Evolutionary conservation across 92 coral and sea anemone genomes (phyloP), one percentile per base, ranked within the genome.

Genomic region (Epizoanthus fatuus): DNA sequence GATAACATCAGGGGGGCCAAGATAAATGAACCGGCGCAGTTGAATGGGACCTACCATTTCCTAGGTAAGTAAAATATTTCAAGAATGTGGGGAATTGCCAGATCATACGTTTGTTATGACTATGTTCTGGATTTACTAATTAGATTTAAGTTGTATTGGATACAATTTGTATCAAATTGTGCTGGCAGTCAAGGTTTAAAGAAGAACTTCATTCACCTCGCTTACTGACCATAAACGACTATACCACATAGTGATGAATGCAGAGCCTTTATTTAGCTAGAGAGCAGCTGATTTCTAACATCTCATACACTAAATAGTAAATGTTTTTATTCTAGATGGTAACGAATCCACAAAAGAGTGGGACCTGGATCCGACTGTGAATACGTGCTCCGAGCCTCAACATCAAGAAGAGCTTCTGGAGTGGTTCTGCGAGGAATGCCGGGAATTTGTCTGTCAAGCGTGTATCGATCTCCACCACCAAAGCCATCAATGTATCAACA

Each of bases 341-440:
- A n/a, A 16, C 5, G 56, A 38, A 10, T 14, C 39, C n/a, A 17
- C 12, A 2, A 70, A 70, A 70, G 14, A 16, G 75, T 70, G 45
- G 38, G 75, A 19, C 56, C n/a, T 70, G 13, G 35, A 45, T 0
- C 20, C 47, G 2, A 38, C 17, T 66, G 72, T 66, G 7, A 25
- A 13, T 12, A 19, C 56, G 13, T 20, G 37, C 22, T 42, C 82
- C 45, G 66, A 32, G 17, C 25, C 17, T 17, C 25, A 40, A 35
- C 54, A 59, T 14, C 13, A 76, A 17, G 22, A 58, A 3, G 70
- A 39, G 49, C 53, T 3, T 19, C 22, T 37, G 42, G 70, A 60
- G 20, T 66, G 29, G 19, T 38, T 38, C 7, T 66, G 72, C 49
- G 72, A 32, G 52, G 70, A 77, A 77, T 19, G 53, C 19, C 70